Conservation (phyloP, 2,113 vertebrate species). For the Mormoops blainvillei region DNA sequence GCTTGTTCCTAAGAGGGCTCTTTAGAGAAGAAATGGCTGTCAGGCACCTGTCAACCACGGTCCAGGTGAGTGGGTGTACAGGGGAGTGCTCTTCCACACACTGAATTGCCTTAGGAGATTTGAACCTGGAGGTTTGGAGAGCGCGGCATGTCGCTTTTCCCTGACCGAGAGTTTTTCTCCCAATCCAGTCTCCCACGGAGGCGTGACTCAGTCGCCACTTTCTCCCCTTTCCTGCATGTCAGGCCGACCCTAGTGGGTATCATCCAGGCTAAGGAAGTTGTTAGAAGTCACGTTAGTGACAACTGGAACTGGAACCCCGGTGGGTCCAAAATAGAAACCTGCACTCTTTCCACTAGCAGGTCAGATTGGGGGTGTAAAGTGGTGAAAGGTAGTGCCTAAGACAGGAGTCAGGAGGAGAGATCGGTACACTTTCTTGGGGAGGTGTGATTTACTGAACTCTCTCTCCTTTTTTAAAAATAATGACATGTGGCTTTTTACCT, state of each 20-base stretch:
- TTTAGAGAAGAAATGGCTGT: conserved; percentile 46
- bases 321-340: not conserved
- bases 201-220: not conserved
- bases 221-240: not conserved
- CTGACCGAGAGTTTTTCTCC: not conserved
- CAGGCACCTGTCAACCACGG: not conserved
- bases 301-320: not conserved
- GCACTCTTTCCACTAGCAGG: not conserved
- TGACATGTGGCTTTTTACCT: not conserved
- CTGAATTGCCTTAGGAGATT: not conserved
- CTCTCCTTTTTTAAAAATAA: not conserved
- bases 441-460: not conserved
- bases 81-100: not conserved
- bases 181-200: not conserved
- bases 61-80: conserved; percentile 41
- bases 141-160: not conserved
- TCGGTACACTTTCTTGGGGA: not conserved
- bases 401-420: not conserved
- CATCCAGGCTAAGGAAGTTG: not conserved
- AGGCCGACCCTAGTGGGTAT: not conserved
- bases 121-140: not conserved
- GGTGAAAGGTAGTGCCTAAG: not conserved
- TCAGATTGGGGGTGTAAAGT: not conserved
- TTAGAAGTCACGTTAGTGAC: not conserved
- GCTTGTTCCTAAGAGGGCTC: not conserved